These are phyloP conservation scores for Drosophila nannoptera DNA, from an alignment of 1,140 invertebrate genomes.

Conservation along the genomic window DNA sequence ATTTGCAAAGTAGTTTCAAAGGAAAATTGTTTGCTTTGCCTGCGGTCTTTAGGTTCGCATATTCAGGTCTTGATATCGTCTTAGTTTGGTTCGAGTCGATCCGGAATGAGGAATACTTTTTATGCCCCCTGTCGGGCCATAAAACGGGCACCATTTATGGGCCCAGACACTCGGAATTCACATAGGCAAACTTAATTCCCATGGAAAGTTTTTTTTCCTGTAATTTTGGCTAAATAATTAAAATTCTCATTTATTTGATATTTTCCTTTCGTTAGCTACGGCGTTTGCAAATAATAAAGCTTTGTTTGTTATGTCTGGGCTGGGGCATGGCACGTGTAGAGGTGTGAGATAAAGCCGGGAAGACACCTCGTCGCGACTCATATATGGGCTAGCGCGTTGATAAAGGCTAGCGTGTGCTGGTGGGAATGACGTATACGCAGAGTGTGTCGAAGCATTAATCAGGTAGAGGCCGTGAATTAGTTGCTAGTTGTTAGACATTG, in stretches of 20 bases:
- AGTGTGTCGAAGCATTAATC: not conserved
- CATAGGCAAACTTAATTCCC: slow-evolving; percentile 47
- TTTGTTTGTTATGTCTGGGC: slow-evolving; percentile 14
- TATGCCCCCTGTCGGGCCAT: slow-evolving; percentile 5
- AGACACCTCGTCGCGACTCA: slow-evolving; percentile 9
- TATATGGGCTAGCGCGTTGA: slow-evolving; percentile 25
- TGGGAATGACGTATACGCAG: slow-evolving; percentile 21
- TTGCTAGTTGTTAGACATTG: slow-evolving; percentile 10
- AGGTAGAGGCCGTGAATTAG: slow-evolving; percentile 8
- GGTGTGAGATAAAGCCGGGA: slow-evolving; percentile 50
- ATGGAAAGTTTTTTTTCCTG: slow-evolving; percentile 52
- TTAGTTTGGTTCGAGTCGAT: not conserved
- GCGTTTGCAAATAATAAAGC: slow-evolving; percentile 29
- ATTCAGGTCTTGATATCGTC: not conserved
- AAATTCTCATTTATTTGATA: not conserved
- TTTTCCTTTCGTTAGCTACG: slow-evolving; percentile 13
- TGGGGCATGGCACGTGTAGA: slow-evolving; percentile 54
- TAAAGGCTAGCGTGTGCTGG: slow-evolving; percentile 3
- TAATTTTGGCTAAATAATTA: slow-evolving; percentile 10
- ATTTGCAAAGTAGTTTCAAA: no score
- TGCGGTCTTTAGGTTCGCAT: no score
- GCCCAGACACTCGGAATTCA: slow-evolving; percentile 29
- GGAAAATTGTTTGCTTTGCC: not conserved
- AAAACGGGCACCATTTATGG: not conserved
- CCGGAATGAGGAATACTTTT: not conserved